These are phyloP conservation scores for Lutraria lutraria DNA, from an alignment of 2,888 invertebrate species.

Conservation along the genomic window DNA sequence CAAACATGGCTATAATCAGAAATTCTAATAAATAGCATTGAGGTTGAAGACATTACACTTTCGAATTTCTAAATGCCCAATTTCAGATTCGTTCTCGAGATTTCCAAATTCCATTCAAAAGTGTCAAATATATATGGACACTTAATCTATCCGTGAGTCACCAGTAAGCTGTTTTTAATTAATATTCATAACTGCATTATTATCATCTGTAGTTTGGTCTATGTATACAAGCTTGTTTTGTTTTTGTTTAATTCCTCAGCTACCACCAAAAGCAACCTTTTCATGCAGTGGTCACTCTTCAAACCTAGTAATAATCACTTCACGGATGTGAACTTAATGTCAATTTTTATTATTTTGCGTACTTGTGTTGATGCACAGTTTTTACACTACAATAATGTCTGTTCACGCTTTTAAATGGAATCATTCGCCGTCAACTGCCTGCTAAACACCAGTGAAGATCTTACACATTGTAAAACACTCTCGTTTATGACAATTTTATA, in stretches of 20 bases:
- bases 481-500: conserved; percentile 62
- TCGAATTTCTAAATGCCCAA: conserved; percentile 17
- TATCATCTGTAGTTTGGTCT: not conserved
- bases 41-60: conserved; percentile 48
- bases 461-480: conserved; percentile 62
- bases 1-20: conserved; percentile 70
- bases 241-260: not conserved
- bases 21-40: conserved; percentile 66
- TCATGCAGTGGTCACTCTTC: conserved; percentile 21
- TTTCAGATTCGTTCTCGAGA: not conserved
- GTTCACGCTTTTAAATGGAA: conserved; percentile 49
- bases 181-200: not conserved
- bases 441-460: conserved; percentile 49
- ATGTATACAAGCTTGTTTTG: not conserved
- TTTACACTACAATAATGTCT: conserved; percentile 37
- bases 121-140: not conserved
- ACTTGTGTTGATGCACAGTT: conserved; percentile 32
- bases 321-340: conserved; percentile 18
- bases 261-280: not conserved
- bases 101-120: conserved; percentile 13
- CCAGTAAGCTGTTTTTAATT: not conserved
- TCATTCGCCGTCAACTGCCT: conserved; percentile 47
- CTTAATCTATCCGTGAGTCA: not conserved
- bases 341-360: conserved; percentile 31
- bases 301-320: not conserved